Conservation (phyloP, 2,888 invertebrate genomes). For the Oscheius onirici region DNA sequence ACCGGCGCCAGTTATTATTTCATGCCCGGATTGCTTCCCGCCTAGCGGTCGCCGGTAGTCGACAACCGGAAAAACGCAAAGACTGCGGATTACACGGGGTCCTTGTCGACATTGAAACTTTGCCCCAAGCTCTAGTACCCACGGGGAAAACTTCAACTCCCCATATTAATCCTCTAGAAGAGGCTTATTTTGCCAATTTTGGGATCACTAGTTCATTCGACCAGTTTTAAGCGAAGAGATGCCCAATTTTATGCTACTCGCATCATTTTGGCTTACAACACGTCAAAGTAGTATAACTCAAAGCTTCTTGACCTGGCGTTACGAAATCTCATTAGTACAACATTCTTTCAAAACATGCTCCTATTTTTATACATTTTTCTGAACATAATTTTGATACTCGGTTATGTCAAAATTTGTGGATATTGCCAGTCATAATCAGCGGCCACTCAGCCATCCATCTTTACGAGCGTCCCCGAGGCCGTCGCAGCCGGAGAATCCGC, state of each 20-base stretch:
- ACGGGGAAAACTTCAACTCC: not conserved
- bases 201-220: too few species aligned
- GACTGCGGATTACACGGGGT: constrained; percentile 18
- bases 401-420: constrained; percentile 11
- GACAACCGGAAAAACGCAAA: constrained; percentile 23
- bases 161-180: not conserved
- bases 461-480: constrained; percentile 33
- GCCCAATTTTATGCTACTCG: too few species aligned
- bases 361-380: too few species aligned
- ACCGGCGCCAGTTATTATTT: constrained; percentile 31
- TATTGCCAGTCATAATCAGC: constrained; percentile 29
- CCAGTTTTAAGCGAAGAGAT: too few species aligned
- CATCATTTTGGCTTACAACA: too few species aligned
- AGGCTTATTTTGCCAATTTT: not conserved
- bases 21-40: constrained; percentile 19
- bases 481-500: constrained; percentile 20
- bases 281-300: too few species aligned
- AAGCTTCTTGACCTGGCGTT: too few species aligned
- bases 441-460: constrained; percentile 33
- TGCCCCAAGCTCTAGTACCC: not conserved
- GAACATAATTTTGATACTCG: too few species aligned
- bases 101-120: constrained; percentile 18
- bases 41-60: not conserved
- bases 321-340: too few species aligned
- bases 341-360: too few species aligned